Evolutionary conservation across 2,888 invertebrate species (phyloP).

Genomic region (Stenoptilia bipunctidactyla): DNA sequence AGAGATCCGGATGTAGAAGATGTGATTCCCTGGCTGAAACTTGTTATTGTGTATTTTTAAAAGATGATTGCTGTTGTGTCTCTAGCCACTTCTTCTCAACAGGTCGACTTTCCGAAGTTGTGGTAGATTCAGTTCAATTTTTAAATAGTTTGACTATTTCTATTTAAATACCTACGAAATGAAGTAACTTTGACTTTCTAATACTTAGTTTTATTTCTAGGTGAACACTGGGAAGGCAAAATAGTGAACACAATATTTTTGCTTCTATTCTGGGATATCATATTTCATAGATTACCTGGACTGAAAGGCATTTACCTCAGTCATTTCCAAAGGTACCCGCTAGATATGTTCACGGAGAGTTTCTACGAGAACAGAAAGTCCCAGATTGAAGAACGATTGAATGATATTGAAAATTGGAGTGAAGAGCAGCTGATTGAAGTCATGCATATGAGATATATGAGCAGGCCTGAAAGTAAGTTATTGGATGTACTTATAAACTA

Average conservation of each 20-base stretch:
- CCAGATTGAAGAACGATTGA: conserved; percentile 67
- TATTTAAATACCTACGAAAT: too few species aligned
- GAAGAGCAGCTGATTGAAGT: conserved; percentile 42
- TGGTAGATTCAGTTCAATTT: too few species aligned
- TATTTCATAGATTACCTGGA: conserved; percentile 64
- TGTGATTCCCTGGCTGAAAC: too few species aligned
- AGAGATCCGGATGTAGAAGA: too few species aligned
- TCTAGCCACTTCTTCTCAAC: too few species aligned
- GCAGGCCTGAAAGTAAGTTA: conserved; percentile 44
- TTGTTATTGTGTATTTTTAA: too few species aligned
- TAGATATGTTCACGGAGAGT: conserved; percentile 76
- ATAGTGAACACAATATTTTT: conserved; percentile 74
- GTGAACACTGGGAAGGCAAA: conserved; percentile 80
- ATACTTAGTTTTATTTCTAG: conserved; percentile 38
- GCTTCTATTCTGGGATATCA: conserved; percentile 84
- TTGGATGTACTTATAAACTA: too few species aligned
- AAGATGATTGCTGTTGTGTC: too few species aligned
- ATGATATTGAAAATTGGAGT: conserved; percentile 30
- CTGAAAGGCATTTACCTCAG: conserved; percentile 74
- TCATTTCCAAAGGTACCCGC: conserved; percentile 75
- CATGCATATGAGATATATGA: conserved; percentile 62
- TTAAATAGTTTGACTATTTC: too few species aligned
- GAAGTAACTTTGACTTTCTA: conserved; percentile 1
- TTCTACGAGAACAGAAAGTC: conserved; percentile 77
- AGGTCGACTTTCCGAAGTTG: too few species aligned